phyloP scores from a whole-genome alignment of 2,113 vertebrate species.

The Australoheros scitulus region DNA sequence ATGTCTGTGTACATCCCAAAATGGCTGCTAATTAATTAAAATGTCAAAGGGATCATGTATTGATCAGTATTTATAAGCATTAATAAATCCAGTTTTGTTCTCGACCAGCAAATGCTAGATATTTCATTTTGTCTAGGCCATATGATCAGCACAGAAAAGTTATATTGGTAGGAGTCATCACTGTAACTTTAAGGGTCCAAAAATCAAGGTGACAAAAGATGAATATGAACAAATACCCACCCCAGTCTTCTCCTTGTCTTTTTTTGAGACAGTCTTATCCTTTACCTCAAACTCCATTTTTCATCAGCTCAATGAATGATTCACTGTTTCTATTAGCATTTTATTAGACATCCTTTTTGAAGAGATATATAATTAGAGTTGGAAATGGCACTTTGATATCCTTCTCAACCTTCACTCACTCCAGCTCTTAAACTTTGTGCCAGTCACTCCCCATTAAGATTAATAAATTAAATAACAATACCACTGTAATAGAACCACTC shows the following conservation, averaged over 20 bases:
- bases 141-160: neutral
- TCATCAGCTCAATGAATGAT: constrained; percentile 79
- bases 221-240: constrained; percentile 76
- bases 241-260: constrained; percentile 56
- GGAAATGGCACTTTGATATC: constrained; percentile 19
- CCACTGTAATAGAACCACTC: constrained; percentile 16
- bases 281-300: constrained; percentile 66
- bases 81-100: neutral
- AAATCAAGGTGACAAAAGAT: constrained; percentile 71
- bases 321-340: constrained; percentile 76
- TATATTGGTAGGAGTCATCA: neutral
- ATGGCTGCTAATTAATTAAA: neutral
- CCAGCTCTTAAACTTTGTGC: constrained; percentile 45
- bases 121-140: neutral
- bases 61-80: neutral
- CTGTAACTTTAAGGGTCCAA: constrained; percentile 42
- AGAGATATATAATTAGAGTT: constrained; percentile 66
- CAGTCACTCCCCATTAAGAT: constrained; percentile 60
- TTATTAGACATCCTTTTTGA: constrained; percentile 74
- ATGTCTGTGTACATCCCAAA: neutral
- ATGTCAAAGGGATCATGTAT: neutral
- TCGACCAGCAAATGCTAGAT: neutral
- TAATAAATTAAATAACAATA: constrained; percentile 71
- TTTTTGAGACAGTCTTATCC: constrained; percentile 61
- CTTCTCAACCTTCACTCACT: constrained; percentile 30